A percentile compares a stretch with the other conserved stretches of the same genome.
Evolutionary conservation across 1,140 invertebrate genomes (phyloP).

Genomic region (Diorhabda carinulata): DNA sequence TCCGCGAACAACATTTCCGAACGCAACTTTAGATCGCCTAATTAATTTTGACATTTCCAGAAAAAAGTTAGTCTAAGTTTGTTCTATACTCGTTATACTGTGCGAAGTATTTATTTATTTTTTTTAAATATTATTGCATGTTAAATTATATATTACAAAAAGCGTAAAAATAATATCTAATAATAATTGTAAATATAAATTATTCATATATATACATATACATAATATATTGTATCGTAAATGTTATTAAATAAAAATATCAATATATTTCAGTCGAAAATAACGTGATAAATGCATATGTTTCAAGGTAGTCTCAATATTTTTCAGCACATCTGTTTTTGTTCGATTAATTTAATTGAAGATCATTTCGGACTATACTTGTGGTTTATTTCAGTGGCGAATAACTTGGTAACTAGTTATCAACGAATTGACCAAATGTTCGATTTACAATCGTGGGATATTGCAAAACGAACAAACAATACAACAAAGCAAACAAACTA

Average conservation of each 20-base stretch:
- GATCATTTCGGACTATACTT: background rate
- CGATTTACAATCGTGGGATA: background rate
- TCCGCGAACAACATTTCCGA: background rate
- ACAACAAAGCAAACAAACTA: background rate
- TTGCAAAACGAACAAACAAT: background rate
- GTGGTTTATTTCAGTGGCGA: background rate
- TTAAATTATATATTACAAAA: slow-evolving; percentile 1
- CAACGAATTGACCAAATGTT: background rate
- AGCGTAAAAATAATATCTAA: background rate
- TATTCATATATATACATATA: slow-evolving; percentile 1
- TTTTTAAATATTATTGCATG: background rate
- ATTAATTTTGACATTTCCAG: background rate
- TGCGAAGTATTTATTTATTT: background rate
- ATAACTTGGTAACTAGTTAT: background rate
- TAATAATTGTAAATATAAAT: background rate
- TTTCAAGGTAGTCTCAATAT: background rate
- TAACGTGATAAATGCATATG: slow-evolving; percentile 2
- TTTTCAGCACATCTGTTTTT: background rate
- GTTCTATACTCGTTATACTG: background rate
- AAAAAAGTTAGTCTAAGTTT: background rate
- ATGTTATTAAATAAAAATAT: background rate
- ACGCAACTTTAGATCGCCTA: background rate
- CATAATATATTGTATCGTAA: background rate
- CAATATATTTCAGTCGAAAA: background rate
- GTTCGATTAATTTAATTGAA: background rate